These are phyloP conservation scores for Microplitis mediator DNA, from an alignment of 1,140 invertebrate genomes.

Conservation along the genomic window DNA sequence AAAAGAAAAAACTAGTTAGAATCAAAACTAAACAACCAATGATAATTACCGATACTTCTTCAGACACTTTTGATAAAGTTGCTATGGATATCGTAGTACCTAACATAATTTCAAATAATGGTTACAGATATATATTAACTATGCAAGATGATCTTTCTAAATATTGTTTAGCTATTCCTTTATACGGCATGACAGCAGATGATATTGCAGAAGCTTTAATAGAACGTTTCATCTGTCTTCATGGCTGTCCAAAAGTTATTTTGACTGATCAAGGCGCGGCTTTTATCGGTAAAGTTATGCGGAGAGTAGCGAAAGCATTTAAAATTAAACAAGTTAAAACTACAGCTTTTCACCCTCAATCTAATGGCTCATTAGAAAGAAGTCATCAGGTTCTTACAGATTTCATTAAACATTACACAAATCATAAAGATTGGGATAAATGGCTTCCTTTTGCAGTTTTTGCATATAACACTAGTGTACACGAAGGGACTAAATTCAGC, in stretches of 20 bases:
- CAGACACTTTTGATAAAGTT: constrained; percentile 28
- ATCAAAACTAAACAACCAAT: constrained; percentile 15
- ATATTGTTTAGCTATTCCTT: constrained; percentile 33
- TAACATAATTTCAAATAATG: constrained; percentile 14
- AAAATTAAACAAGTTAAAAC: constrained; percentile 34
- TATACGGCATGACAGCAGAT: constrained; percentile 32
- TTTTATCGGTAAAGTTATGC: constrained; percentile 36
- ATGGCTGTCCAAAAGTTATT: constrained; percentile 37
- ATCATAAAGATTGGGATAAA: constrained; percentile 47
- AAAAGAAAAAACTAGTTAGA: constrained; percentile 23
- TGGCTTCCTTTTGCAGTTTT: constrained; percentile 34
- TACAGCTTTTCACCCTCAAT: constrained; percentile 36
- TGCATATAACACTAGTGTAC: no score
- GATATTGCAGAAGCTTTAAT: constrained; percentile 35
- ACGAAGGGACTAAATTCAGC: no score
- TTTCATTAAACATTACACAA: constrained; percentile 38
- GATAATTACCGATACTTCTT: constrained; percentile 28
- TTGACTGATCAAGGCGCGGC: constrained; percentile 43
- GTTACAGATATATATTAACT: constrained; percentile 27
- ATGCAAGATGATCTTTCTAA: constrained; percentile 46
- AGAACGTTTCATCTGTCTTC: constrained; percentile 33
- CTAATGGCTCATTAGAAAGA: constrained; percentile 38
- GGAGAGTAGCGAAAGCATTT: constrained; percentile 36
- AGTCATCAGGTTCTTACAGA: constrained; percentile 36
- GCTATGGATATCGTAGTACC: constrained; percentile 29